Evolutionary conservation across 2,113 vertebrate genomes (phyloP), one percentile per base, ranked within the genome.

Genomic region (Pomatostomus ruficeps): DNA sequence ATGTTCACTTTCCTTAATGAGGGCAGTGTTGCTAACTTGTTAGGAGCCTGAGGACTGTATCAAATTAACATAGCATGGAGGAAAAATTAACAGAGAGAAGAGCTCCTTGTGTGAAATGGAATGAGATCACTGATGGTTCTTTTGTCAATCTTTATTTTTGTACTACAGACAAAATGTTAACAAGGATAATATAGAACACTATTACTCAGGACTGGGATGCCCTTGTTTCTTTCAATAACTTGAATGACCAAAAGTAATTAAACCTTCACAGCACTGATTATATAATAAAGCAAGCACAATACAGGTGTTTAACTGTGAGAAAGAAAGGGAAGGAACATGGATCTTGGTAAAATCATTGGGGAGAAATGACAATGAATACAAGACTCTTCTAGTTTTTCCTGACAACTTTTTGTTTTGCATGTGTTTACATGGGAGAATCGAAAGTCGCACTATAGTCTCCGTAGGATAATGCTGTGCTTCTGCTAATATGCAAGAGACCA

Each of bases 1-100:
- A 88, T 35, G 76, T 92, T 89, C n/a, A n/a, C 58, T 94, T 90
- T 88, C 42, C 43, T 88, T 94, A 96, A 96, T 91, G 91, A 96
- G 95, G 88, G n/a, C 93, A 91, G 65, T 38, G 57, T 88, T 93
- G 51, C 72, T 93, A 96, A 88, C 82, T 93, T 85, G 79, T 90
- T 93, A 85, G 68, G 43, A 95, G 79, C 91, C 91, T 86, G 82
- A 96, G 85, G 90, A 91, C 93, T 77, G 36, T 67, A 67, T 80
- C 70, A 86, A 95, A 93, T 95, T 95, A 92, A 77, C 68, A 75
- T 90, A 67, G 31, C 40, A n/a, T 61, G 72, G 70, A 93, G 68
- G 29, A 88, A 66, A 85, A 96, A 91, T 86, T 92, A 92, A 35
- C 73, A 70, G 63, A 91, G 51, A 90, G 80, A 63, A 61, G 35